A percentile compares a stretch with the other conserved stretches of the same genome.
Conservation (phyloP, 2,888 invertebrate species). For the Hydrotaea diabolus region DNA sequence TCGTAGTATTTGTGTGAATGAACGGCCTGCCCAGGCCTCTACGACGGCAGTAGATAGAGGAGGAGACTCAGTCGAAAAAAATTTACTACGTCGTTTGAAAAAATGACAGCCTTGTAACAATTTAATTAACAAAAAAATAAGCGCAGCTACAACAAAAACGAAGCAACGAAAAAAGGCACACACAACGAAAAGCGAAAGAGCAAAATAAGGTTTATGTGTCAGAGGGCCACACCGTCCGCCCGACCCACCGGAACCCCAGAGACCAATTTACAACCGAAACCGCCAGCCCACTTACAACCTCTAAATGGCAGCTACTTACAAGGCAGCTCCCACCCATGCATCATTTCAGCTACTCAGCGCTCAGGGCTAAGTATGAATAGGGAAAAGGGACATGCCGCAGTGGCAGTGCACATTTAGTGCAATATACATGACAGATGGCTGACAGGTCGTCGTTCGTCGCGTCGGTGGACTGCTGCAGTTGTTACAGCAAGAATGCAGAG, state of each 20-base stretch:
- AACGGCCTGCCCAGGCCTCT: background rate
- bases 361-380: background rate
- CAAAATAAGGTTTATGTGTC: constrained; percentile 27
- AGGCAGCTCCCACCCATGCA: background rate
- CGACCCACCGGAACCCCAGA: background rate
- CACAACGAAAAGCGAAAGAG: constrained; percentile 1
- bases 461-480: constrained; percentile 5
- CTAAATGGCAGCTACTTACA: background rate
- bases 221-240: background rate
- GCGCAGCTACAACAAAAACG: constrained; percentile 15
- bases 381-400: background rate
- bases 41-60: constrained; percentile 28
- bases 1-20: constrained; percentile 6
- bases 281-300: background rate
- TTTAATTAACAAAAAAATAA: constrained; percentile 47
- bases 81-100: constrained; percentile 59
- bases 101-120: constrained; percentile 63
- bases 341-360: background rate
- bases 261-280: background rate
- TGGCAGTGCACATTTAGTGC: background rate
- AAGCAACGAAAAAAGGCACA: background rate
- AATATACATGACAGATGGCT: constrained; percentile 13
- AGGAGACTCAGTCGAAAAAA: background rate
- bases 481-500: constrained; percentile 23
- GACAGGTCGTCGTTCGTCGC: background rate